phyloP scores from a whole-genome alignment of 2,888 invertebrate species.

The Drosophila infuscata region DNA sequence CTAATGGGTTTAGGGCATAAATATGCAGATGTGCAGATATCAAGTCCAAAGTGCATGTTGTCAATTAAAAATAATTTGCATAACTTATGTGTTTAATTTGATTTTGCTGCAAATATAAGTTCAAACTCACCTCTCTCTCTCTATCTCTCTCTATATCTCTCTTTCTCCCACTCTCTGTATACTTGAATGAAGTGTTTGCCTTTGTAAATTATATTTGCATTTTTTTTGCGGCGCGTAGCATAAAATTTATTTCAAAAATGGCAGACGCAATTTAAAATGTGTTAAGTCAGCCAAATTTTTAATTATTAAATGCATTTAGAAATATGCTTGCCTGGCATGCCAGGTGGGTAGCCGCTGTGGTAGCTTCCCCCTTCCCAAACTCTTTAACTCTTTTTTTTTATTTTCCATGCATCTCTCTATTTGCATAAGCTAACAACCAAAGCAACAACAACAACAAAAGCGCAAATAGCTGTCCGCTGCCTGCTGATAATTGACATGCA shows the following conservation, averaged over 20 bases:
- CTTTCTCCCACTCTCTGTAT: neutral
- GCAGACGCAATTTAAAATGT: conserved; percentile 69
- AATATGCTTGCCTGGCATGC: conserved; percentile 59
- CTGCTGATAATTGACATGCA: conserved; percentile 77
- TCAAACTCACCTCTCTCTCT: neutral
- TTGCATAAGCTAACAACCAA: conserved; percentile 46
- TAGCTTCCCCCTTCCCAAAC: neutral
- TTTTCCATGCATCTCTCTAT: conserved; percentile 43
- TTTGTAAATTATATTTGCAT: conserved; percentile 67
- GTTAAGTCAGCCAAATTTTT: conserved; percentile 73
- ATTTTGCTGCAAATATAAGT: neutral
- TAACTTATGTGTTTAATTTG: conserved; percentile 22
- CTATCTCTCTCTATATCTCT: neutral
- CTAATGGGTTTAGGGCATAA: neutral
- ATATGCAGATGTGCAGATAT: neutral
- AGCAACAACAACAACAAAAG: conserved; percentile 26
- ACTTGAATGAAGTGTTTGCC: conserved; percentile 20
- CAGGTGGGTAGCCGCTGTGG: neutral
- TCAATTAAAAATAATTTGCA: conserved; percentile 30
- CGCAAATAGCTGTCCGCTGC: conserved; percentile 29
- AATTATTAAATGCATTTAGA: conserved; percentile 77
- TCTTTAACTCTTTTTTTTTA: conserved; percentile 20
- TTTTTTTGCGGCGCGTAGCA: conserved; percentile 14
- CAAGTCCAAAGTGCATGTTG: neutral
- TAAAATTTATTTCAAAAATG: conserved; percentile 52